A percentile compares a stretch with the other conserved stretches of the same genome.
phyloP scores from a whole-genome alignment of 1,140 invertebrate species.

The Melanaphis sacchari region DNA sequence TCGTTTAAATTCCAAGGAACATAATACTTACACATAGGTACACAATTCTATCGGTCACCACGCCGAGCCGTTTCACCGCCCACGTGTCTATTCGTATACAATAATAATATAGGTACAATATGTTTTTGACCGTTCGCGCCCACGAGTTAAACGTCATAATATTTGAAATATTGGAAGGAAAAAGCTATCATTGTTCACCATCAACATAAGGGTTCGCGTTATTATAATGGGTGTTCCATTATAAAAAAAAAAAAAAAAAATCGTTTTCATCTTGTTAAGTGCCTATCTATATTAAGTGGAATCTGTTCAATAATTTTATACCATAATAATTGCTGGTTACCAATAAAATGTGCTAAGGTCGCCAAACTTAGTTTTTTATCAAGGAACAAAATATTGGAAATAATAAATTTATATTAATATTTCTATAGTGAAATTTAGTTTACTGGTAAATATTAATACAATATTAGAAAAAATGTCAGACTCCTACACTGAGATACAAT shows the following conservation, averaged over 20 bases:
- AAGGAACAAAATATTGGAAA: not conserved
- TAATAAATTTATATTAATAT: not conserved
- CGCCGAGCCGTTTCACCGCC: slow-evolving; percentile 16
- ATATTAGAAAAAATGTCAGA: not conserved
- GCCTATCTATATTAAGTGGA: not conserved
- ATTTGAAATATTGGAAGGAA: slow-evolving; percentile 26
- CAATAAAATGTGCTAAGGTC: not conserved
- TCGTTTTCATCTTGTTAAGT: not conserved
- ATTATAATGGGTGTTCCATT: slow-evolving; percentile 8
- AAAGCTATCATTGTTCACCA: slow-evolving; percentile 9
- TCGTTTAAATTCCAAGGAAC: slow-evolving; percentile 12
- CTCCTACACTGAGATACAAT: too few species aligned
- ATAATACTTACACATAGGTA: not conserved
- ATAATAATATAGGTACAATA: not conserved
- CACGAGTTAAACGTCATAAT: slow-evolving; percentile 12
- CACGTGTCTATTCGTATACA: not conserved
- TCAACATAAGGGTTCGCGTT: not conserved
- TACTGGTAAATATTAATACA: too few species aligned
- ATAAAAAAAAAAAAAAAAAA: not conserved
- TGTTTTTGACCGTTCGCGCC: slow-evolving; percentile 20
- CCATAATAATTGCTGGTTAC: not conserved
- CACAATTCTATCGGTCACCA: not conserved
- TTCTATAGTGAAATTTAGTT: too few species aligned
- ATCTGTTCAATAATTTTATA: not conserved
- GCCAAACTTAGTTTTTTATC: not conserved